phyloP scores from a whole-genome alignment of 2,888 invertebrate genomes.

The Drosophila pseudotakahashii region DNA sequence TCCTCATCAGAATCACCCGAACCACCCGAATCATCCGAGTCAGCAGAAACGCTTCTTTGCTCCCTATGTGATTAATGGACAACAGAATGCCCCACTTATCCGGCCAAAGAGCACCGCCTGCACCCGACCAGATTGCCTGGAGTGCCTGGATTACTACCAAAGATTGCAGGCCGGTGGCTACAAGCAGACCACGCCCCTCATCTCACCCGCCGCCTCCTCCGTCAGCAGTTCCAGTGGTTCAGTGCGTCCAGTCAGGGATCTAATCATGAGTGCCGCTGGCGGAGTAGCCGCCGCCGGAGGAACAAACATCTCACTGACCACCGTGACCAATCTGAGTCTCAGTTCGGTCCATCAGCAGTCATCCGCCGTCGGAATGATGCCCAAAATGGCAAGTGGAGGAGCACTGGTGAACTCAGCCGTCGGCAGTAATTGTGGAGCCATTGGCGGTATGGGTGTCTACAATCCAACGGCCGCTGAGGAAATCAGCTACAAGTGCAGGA shows the following conservation, averaged over 20 bases:
- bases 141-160: conserved; percentile 77
- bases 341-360: conserved; percentile 34
- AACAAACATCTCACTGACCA: conserved; percentile 70
- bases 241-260: conserved; percentile 43
- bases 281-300: conserved; percentile 16
- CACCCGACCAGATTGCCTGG: conserved; percentile 70
- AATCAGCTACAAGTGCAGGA: conserved; percentile 83
- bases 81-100: neutral
- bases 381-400: conserved; percentile 9
- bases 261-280: conserved; percentile 33
- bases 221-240: conserved; percentile 69
- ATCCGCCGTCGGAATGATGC: conserved; percentile 16
- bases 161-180: conserved; percentile 50
- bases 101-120: conserved; percentile 56
- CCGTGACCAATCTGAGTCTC: conserved; percentile 75
- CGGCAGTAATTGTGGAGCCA: conserved; percentile 15
- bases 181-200: conserved; percentile 58
- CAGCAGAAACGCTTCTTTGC: conserved; percentile 69
- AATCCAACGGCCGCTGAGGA: conserved; percentile 68
- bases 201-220: conserved; percentile 75
- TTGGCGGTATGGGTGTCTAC: neutral
- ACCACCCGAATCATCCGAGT: conserved; percentile 2
- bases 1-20: conserved; percentile 36
- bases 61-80: conserved; percentile 63
- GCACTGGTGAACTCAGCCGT: conserved; percentile 19